Evolutionary conservation across 2,113 vertebrate species (phyloP), one percentile per base, ranked within the genome.

Genomic region (Brachyhypopomus gauderio): DNA sequence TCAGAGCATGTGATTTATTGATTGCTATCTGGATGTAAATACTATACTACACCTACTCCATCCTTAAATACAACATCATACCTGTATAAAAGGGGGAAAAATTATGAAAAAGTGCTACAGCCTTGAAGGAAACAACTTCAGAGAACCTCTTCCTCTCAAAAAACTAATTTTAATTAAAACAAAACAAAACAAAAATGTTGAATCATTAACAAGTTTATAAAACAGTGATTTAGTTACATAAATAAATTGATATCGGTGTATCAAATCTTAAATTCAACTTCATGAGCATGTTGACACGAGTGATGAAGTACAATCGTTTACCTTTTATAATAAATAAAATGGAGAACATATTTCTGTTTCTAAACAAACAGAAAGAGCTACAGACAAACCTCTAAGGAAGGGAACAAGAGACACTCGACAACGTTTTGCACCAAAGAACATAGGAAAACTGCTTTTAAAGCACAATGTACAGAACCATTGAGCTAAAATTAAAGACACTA

Each of bases 221-320:
- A 98, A 98, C 96, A 97, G 96, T 96, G 95, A 98, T 96, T 99
- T 97, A 97, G 95, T 98, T 97, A 97, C 97, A 98, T 98, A 98
- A 98, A 98, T 98, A 98, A 98, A 98, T 97, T 96, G 96, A 96
- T 99, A 99, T 99, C 95, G 96, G 94, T 96, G 96, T 98, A 98
- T 97, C 96, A 98, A 98, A 99, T 99, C 94, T 99, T 96, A 98
- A 97, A 98, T 98, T 98, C 93, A 96, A 96, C 96, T 97, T 97
- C 96, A 97, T 97, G 96, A 99, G 95, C 95, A 95, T 95, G 96
- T 96, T 92, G 95, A 96, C 95, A 96, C 94, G 94, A 93, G 95
- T 94, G 93, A 96, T 94, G 94, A 96, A 96, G 89, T 96, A 97
- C 96, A 98, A 97, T 96, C 95, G 93, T 96, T 95, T 93, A 95